Conservation (phyloP, 2,797 vertebrate genomes). For the Fratercula arctica region DNA sequence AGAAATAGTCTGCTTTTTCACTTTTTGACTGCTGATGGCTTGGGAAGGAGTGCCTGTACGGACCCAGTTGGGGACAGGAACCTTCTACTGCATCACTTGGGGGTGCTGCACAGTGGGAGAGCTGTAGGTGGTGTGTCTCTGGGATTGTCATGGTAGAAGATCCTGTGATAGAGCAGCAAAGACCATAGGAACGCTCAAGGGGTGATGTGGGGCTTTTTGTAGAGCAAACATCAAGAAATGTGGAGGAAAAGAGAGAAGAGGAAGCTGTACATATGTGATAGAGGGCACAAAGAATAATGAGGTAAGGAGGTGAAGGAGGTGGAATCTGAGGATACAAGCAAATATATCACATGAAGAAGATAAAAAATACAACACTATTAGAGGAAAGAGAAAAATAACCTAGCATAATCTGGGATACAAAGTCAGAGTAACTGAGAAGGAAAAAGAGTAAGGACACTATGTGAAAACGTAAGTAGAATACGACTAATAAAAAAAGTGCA, state of each 20-base stretch:
- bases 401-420: background rate
- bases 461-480: background rate
- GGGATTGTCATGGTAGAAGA: background rate
- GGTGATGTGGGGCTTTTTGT: background rate
- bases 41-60: background rate
- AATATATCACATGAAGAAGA: background rate
- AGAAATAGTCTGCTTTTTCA: background rate
- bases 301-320: background rate
- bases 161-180: background rate
- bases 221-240: background rate
- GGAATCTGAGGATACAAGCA: background rate
- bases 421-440: background rate
- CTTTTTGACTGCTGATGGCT: background rate
- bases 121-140: background rate
- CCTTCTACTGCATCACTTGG: background rate
- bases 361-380: background rate
- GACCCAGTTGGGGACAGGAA: background rate
- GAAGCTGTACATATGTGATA: background rate
- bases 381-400: background rate
- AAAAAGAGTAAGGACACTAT: background rate
- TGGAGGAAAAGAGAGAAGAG: background rate
- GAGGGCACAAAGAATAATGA: background rate
- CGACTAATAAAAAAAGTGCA: background rate
- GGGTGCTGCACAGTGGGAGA: background rate
- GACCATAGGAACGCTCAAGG: accelerated